Evolutionary conservation across 2,888 invertebrate species (phyloP), one percentile per base, ranked within the genome.

Genomic region (Drosophila anceps): DNA sequence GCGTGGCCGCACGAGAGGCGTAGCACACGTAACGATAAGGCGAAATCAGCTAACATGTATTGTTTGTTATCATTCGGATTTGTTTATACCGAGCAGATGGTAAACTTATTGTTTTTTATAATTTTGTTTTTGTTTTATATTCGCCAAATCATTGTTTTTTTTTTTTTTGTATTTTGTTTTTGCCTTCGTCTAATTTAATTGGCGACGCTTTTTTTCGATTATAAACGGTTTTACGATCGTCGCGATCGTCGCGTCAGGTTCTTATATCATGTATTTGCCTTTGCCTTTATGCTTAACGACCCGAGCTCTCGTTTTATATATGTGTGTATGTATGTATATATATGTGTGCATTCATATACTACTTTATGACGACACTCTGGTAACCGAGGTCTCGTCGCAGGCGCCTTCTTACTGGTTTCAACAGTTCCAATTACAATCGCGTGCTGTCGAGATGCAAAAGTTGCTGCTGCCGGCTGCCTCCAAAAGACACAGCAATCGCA

Each of bases 391-490:
- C 55, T 70, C 24, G 58, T 79, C 58, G 79, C 46, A 9, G 59
- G 13, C 50, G 24, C 27, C 43, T 41, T 27, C 10, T 18, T 37
- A n/a, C 15, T 55, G 63, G 33, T 13, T 18, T 7, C 50, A 44
- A 6, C 79, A 77, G 77, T 77, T 64, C 58, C 57, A 67, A 59
- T 64, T 67, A 15, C 41, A 62, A 75, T 61, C 77, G 77, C 79
- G 70, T 51, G 46, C 61, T 46, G 77, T 70, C 77, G 70, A 77
- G 79, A 77, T 77, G 77, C 77, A 41, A 75, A 70, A 33, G 37
- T 7, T 1, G 24, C 5, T 24, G 37, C 48, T 73, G 43, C 35
- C 37, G 15, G 4, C 15, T 33, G n/a, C 9, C 37, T 7, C 13
- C 35, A 31, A 15, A 54, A 63, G 48, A 55, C 37, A 9, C 51